These are phyloP conservation scores for Pristionchus pacificus DNA, from an alignment of 1,140 invertebrate species.

Conservation along the genomic window DNA sequence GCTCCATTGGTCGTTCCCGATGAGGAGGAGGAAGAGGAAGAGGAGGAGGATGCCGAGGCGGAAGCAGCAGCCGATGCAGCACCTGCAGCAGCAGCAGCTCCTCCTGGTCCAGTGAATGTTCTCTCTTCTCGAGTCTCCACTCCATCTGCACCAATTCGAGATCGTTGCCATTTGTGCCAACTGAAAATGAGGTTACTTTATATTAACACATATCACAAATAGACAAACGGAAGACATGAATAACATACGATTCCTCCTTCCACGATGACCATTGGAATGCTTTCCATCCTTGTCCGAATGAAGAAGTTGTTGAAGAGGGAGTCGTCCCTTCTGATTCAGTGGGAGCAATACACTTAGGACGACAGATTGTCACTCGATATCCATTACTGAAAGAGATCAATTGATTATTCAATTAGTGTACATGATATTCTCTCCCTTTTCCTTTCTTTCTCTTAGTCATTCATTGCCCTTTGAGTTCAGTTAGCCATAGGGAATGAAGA, in stretches of 20 bases:
- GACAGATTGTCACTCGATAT: conserved; percentile 56
- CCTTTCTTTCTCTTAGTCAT: conserved; percentile 2
- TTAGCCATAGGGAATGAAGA: too few relatives aligned
- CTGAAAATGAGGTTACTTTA: too few relatives aligned
- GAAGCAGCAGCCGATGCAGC: conserved; percentile 6
- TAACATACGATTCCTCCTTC: too few relatives aligned
- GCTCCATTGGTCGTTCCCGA: background rate
- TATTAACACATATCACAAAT: too few relatives aligned
- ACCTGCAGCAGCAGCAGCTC: background rate
- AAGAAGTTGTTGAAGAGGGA: background rate
- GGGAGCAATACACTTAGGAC: conserved; percentile 45
- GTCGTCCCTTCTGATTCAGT: conserved; percentile 6
- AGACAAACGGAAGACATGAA: too few relatives aligned
- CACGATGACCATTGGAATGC: conserved; percentile 51
- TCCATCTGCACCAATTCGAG: conserved; percentile 6
- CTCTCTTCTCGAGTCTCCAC: background rate
- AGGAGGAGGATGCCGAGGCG: conserved; percentile 8
- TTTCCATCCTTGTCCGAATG: conserved; percentile 40
- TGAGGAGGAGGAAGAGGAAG: conserved; percentile 13
- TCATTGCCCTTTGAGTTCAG: too few relatives aligned
- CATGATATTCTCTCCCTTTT: conserved; percentile 7
- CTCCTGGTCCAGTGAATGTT: conserved; percentile 5
- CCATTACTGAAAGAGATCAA: conserved; percentile 44
- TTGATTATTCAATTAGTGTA: conserved; percentile 15
- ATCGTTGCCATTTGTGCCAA: background rate